Percentiles rank a stretch among this genome's conserved stretches.
Conservation (phyloP, 2,888 invertebrate species). For the Pristionchus entomophagus region DNA sequence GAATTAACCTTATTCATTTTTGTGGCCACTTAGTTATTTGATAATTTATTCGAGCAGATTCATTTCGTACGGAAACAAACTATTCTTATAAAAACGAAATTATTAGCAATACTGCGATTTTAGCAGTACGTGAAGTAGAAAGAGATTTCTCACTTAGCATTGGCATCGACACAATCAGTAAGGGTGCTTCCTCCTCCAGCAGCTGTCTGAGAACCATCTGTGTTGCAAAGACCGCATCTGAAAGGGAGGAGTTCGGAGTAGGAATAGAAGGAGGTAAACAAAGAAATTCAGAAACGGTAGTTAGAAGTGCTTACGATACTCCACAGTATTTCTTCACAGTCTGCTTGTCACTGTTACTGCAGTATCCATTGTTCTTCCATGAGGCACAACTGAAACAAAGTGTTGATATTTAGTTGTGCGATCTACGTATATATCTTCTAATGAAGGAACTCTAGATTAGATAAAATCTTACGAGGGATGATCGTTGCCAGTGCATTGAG, state of each 20-base stretch:
- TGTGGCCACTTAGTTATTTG: too few relatives aligned
- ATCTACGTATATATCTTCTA: too few relatives aligned
- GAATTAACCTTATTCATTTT: not conserved
- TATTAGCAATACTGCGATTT: not conserved
- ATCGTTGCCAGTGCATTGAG: not conserved
- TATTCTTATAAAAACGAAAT: too few relatives aligned
- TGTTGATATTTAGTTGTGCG: too few relatives aligned
- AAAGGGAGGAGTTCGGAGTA: not conserved
- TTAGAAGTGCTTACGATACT: not conserved
- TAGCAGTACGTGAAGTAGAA: not conserved
- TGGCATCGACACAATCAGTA: not conserved
- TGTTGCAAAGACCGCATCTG: not conserved
- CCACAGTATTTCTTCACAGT: not conserved
- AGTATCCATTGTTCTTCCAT: slow-evolving; percentile 4
- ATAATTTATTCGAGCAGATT: too few relatives aligned
- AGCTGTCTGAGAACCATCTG: not conserved
- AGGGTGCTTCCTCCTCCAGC: not conserved
- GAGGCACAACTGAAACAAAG: not conserved
- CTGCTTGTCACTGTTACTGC: not conserved
- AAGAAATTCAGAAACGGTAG: not conserved
- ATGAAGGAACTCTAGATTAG: too few relatives aligned
- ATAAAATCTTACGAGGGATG: not conserved
- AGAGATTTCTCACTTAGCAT: not conserved
- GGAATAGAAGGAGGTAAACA: not conserved
- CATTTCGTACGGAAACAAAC: too few relatives aligned